Evolutionary conservation across 2,113 vertebrate genomes (phyloP), one percentile per base, ranked within the genome.

Genomic region (Balaenoptera acutorostrata): DNA sequence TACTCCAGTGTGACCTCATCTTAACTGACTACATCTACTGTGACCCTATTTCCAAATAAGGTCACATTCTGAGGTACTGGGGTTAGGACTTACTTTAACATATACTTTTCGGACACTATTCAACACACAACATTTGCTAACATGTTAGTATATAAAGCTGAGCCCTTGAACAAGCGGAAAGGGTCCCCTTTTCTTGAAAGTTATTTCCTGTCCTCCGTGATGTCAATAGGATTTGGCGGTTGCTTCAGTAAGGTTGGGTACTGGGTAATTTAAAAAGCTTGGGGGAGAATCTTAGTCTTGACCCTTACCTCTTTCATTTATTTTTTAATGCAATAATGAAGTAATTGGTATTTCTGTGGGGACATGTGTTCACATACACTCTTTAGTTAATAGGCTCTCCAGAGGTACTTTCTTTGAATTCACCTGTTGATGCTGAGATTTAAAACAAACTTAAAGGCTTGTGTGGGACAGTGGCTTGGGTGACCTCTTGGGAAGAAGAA

Each of bases 381-480:
- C 31, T 29, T 2, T 18, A 41, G 31, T 74, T 61, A 17, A 18
- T 18, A 44, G 33, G 17, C 9, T 29, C 0, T 63, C 57, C 36
- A 57, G n/a, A 80, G 52, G 8, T 41, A 4, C 41, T 69, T 63
- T 6, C 23, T 89, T 52, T 74, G 64, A 44, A 25, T 27, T 68
- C 20, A 85, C 33, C n/a, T 82, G 14, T 93, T 33, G 75, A 29
- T 64, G 46, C 39, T 55, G 72, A 89, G 52, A 89, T 89, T 83
- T 87, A 83, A 69, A 74, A 33, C 41, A 77, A 4, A 44, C 72
- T 75, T 27, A 5, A 31, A 64, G 80, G 77, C 44, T 39, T 5
- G 5, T 36, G 2, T 71, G 15, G 36, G 44, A 11, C 49, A 17
- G 68, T 68, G 85, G 33, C 17, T 63, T 63, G 21, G 29, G 46